Conservation (phyloP, 2,888 invertebrate species). For the Hemaris fuciformis region DNA sequence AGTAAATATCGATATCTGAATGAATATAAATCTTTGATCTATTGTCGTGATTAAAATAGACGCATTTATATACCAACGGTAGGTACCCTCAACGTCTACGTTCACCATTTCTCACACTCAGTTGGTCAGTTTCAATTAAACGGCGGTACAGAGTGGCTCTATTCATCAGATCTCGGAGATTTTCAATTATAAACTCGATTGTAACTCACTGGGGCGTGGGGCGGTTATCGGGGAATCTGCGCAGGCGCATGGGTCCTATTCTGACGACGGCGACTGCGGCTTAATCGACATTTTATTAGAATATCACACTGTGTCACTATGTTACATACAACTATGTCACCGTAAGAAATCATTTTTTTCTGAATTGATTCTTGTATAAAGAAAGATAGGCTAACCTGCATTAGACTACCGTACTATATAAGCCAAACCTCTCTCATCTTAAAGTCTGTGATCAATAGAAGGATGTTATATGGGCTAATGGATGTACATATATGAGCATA, state of each 20-base stretch:
- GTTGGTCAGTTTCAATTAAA: conserved; percentile 13
- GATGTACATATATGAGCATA: too few relatives aligned
- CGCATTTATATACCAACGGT: not conserved
- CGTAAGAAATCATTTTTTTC: too few relatives aligned
- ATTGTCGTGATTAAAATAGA: too few relatives aligned
- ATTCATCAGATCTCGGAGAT: conserved; percentile 34
- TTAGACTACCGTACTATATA: too few relatives aligned
- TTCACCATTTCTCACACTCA: not conserved
- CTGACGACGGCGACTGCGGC: not conserved
- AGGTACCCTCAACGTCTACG: not conserved
- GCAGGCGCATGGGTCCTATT: conserved; percentile 28
- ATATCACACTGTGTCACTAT: not conserved
- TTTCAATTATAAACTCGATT: conserved; percentile 43
- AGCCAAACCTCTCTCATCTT: too few relatives aligned
- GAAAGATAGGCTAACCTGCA: too few relatives aligned
- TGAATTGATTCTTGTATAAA: too few relatives aligned
- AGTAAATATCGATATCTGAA: too few relatives aligned
- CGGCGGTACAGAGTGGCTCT: conserved; percentile 11
- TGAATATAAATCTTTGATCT: too few relatives aligned
- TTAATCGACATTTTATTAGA: not conserved
- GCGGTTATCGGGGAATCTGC: conserved; percentile 37
- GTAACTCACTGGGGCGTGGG: conserved; percentile 36
- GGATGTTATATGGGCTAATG: too few relatives aligned
- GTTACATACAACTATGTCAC: too few relatives aligned
- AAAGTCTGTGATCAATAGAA: too few relatives aligned